Evolutionary conservation across 2,797 vertebrate species (phyloP), one percentile per base, ranked within the genome.

Genomic region (Rhinatrema bivittatum): DNA sequence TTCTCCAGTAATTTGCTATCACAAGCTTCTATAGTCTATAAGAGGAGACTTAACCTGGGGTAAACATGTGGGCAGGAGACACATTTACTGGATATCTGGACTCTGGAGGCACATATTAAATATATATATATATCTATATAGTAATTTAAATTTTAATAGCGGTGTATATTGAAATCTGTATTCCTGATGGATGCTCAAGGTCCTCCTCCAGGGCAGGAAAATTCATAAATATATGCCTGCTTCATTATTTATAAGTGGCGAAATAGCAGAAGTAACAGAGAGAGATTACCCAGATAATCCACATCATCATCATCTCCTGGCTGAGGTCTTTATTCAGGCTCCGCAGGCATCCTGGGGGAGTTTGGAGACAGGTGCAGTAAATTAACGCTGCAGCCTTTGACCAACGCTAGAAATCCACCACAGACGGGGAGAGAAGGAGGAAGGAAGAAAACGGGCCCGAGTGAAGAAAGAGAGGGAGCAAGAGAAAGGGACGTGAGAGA

Each of bases 181-280:
- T 76, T 70, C 63, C 36, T 68, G 58, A 48, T 60, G 22, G 22
- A 50, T 57, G 48, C 55, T 68, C 0, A 0, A 27, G 43, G 37
- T 1, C 36, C 56, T 1, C 36, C 56, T 34, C 62, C 51, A 72
- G 62, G 68, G 44, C 63, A 63, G 49, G 29, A 68, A 56, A 67
- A 66, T 53, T 59, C 56, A 50, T 65, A 70, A 66, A 68, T 50
- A 56, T 54, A 59, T 47, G 56, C 57, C 70, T 63, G 49, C 58
- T 62, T 64, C 62, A 66, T 79, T 69, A 66, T 72, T 74, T 54
- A 74, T 71, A 72, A 56, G 40, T 49, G 49, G 45, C 19, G 7
- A 42, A 53, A 41, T 38, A 6, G 32, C 36, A 25, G 44, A 53
- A 37, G 14, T 19, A 14, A 60, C 66, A 42, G 10, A 1, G 14